These are phyloP conservation scores for Alaudala cheleensis DNA, from an alignment of 2,113 vertebrate genomes.

Conservation along the genomic window DNA sequence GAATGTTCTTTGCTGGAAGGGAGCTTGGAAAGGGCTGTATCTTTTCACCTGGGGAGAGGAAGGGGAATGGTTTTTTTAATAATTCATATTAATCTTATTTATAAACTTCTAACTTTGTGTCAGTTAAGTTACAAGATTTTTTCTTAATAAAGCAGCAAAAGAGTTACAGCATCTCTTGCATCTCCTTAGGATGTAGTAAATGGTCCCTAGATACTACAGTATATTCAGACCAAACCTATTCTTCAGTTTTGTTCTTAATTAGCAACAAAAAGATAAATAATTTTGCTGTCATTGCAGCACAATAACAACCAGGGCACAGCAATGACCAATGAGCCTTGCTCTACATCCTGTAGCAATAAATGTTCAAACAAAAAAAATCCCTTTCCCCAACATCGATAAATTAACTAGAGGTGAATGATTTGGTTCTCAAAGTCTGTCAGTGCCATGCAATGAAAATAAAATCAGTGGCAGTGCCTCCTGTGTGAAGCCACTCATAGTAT, in stretches of 20 bases:
- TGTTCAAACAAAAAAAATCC: background rate
- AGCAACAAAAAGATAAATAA: slow-evolving; percentile 52
- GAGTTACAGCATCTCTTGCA: background rate
- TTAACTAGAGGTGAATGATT: slow-evolving; percentile 66
- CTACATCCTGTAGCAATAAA: slow-evolving; percentile 29
- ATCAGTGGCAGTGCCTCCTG: background rate
- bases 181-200: slow-evolving; percentile 23
- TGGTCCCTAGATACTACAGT: background rate
- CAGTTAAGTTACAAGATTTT: background rate
- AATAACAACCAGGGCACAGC: background rate
- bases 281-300: slow-evolving; percentile 34
- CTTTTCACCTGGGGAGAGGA: background rate
- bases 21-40: background rate
- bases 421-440: slow-evolving; percentile 61
- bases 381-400: slow-evolving; percentile 38
- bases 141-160: background rate
- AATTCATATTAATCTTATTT: background rate
- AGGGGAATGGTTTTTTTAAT: background rate
- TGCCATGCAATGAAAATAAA: slow-evolving; percentile 45
- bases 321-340: slow-evolving; percentile 10
- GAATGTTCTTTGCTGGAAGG: background rate
- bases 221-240: slow-evolving; percentile 29
- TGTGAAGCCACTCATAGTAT: background rate
- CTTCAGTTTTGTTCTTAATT: slow-evolving; percentile 54
- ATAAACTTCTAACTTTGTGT: background rate